These are phyloP conservation scores for Ochropleura plecta DNA, from an alignment of 2,888 invertebrate genomes.

Conservation along the genomic window DNA sequence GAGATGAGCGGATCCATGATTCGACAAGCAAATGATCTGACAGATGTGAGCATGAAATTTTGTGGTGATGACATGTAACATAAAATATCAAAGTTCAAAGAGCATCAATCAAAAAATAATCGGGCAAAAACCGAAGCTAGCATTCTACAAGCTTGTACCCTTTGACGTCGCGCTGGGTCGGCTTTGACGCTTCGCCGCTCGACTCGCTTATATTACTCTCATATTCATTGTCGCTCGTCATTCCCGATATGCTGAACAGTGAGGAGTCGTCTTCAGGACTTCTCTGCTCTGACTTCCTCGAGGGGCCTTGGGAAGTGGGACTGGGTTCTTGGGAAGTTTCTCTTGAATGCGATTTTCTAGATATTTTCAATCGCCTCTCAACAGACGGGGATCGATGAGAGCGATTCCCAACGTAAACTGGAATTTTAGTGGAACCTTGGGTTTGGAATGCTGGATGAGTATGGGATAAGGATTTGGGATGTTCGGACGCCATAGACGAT, in stretches of 20 bases:
- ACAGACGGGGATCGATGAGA: slow-evolving; percentile 90
- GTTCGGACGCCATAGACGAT: slow-evolving; percentile 88
- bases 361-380: slow-evolving; percentile 80
- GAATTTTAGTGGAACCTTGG: slow-evolving; percentile 93
- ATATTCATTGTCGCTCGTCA: slow-evolving; percentile 90
- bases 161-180: slow-evolving; percentile 87
- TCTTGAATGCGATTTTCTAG: slow-evolving; percentile 81
- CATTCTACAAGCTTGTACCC: slow-evolving; percentile 89
- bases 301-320: slow-evolving; percentile 87
- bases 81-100: slow-evolving; percentile 77
- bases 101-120: slow-evolving; percentile 82
- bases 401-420: slow-evolving; percentile 92
- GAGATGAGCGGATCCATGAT: slow-evolving; percentile 54
- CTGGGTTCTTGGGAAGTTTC: slow-evolving; percentile 87
- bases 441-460: slow-evolving; percentile 90
- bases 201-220: slow-evolving; percentile 90
- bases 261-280: slow-evolving; percentile 90
- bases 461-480: slow-evolving; percentile 87
- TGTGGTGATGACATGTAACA: slow-evolving; percentile 57
- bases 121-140: slow-evolving; percentile 86
- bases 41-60: slow-evolving; percentile 53
- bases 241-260: slow-evolving; percentile 90
- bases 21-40: slow-evolving; percentile 65
- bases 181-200: slow-evolving; percentile 87
- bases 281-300: slow-evolving; percentile 88